Conservation (phyloP, 1,140 invertebrate species). For the Drosophila obscura region DNA sequence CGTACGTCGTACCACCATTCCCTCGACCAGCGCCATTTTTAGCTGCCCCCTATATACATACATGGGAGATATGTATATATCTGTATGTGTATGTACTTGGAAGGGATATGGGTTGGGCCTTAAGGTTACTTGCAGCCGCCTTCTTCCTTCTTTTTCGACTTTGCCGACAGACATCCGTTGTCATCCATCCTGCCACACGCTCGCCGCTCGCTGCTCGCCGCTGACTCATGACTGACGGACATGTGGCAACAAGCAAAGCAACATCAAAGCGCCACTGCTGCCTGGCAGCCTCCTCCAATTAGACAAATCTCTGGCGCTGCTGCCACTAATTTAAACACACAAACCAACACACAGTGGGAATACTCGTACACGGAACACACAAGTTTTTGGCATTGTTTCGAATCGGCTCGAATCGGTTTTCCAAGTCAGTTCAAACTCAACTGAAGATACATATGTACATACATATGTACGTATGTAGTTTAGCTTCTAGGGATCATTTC, state of each 20-base stretch:
- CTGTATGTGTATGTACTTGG: not conserved
- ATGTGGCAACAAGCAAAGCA: slow-evolving; percentile 15
- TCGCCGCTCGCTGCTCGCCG: slow-evolving; percentile 1
- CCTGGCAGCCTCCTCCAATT: slow-evolving; percentile 34
- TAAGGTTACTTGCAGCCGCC: no score
- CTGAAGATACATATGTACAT: not conserved
- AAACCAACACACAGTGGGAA: not conserved
- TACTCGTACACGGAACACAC: not conserved
- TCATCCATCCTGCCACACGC: slow-evolving; percentile 9
- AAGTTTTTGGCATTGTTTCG: slow-evolving; percentile 25
- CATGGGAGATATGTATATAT: not conserved
- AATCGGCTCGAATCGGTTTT: not conserved
- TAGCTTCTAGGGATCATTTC: not conserved
- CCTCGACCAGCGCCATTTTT: not conserved
- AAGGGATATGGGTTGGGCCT: not conserved
- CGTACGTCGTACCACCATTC: not conserved
- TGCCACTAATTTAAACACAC: slow-evolving; percentile 41
- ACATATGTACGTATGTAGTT: no score
- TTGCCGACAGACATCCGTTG: not conserved
- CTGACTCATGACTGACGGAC: slow-evolving; percentile 27
- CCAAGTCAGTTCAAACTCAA: not conserved
- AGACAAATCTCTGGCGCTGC: slow-evolving; percentile 38
- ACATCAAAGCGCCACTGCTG: slow-evolving; percentile 29
- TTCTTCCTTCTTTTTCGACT: no score
- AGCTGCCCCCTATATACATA: not conserved